Evolutionary conservation across 1,140 invertebrate genomes (phyloP).

Genomic region (Mesaphorura yosii): DNA sequence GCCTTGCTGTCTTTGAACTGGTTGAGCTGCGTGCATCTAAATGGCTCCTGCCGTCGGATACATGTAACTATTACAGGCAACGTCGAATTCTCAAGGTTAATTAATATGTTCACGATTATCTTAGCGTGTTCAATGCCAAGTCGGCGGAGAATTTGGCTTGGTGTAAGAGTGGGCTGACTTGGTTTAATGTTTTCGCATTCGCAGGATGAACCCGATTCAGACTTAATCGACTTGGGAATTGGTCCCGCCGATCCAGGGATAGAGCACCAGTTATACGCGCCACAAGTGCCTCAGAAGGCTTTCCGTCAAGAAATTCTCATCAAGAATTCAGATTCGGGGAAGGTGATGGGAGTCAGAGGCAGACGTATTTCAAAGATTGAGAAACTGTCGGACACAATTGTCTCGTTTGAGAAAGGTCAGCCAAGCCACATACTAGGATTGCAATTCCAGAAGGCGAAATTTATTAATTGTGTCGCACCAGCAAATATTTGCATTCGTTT

Average conservation of each 20-base stretch:
- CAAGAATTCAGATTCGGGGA: conserved; percentile 82
- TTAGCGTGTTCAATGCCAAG: not conserved
- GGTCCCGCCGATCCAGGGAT: too few species aligned
- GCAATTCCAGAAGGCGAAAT: not conserved
- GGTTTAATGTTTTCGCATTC: too few species aligned
- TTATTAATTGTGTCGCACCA: not conserved
- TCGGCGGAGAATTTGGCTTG: too few species aligned
- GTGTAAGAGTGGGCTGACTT: too few species aligned
- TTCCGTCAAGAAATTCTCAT: conserved; percentile 73
- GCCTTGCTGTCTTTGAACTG: conserved; percentile 30
- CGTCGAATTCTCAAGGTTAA: conserved; percentile 23
- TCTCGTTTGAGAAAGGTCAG: conserved; percentile 88
- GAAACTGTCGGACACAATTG: conserved; percentile 92
- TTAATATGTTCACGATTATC: not conserved
- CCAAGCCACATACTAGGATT: not conserved
- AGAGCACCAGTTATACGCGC: too few species aligned
- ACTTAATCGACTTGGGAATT: too few species aligned
- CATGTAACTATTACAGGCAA: conserved; percentile 28
- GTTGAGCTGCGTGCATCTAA: conserved; percentile 27
- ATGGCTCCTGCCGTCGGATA: conserved; percentile 27
- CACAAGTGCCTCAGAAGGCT: conserved; percentile 11
- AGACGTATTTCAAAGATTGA: conserved; percentile 93
- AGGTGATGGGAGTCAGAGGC: conserved; percentile 98
- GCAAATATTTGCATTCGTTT: not conserved
- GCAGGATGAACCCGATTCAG: too few species aligned